phyloP scores from a whole-genome alignment of 2,797 vertebrate genomes.

The Cheracebus regulus region DNA sequence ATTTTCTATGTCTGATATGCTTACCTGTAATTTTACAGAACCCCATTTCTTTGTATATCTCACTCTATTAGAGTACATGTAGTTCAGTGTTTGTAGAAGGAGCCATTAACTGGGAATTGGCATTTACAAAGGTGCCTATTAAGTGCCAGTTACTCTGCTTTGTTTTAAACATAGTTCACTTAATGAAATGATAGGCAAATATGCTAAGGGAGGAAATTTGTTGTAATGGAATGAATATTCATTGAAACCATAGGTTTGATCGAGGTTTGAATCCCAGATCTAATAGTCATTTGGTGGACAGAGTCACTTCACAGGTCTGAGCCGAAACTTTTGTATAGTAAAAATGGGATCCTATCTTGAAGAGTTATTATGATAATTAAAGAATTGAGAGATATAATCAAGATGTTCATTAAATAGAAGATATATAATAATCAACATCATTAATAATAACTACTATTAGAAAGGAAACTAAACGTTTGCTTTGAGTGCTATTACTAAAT shows the following conservation, averaged over 20 bases:
- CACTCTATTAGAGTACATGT: neutral
- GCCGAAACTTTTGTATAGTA: neutral
- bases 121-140: neutral
- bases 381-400: neutral
- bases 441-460: conserved; percentile 11
- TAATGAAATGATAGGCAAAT: neutral
- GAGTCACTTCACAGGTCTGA: conserved; percentile 1
- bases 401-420: neutral
- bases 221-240: neutral
- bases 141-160: neutral
- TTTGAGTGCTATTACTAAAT: neutral
- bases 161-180: neutral
- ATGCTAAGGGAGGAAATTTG: neutral
- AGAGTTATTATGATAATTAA: conserved; percentile 25
- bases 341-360: neutral
- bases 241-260: neutral
- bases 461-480: conserved; percentile 26
- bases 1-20: neutral
- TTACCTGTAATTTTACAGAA: conserved; percentile 6
- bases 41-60: neutral
- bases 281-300: neutral
- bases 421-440: neutral
- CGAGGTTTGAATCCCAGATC: neutral
- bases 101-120: neutral
- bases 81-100: neutral